These are phyloP conservation scores for Aplocera efformata DNA, from an alignment of 2,888 invertebrate genomes.

Conservation along the genomic window DNA sequence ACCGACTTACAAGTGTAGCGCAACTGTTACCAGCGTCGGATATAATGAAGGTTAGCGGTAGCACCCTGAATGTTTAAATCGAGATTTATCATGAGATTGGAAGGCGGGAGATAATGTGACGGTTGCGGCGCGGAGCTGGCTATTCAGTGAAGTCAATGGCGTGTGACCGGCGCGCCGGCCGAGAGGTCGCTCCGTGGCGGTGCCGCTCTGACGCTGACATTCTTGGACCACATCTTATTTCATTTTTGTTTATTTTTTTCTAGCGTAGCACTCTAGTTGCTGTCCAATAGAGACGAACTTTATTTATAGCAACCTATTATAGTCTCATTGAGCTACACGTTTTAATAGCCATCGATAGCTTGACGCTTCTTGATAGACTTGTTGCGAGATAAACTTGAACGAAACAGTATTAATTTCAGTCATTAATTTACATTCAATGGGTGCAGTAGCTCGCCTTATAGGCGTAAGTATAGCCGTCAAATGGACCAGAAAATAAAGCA, in stretches of 20 bases:
- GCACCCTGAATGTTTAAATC: constrained; percentile 50
- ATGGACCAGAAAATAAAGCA: constrained; percentile 61
- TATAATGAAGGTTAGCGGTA: constrained; percentile 45
- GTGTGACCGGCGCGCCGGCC: constrained; percentile 63
- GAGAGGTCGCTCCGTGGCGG: constrained; percentile 58
- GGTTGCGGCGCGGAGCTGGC: constrained; percentile 52
- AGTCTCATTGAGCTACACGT: constrained; percentile 24
- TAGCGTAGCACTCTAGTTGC: constrained; percentile 39
- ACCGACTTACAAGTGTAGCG: constrained; percentile 20
- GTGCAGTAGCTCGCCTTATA: constrained; percentile 56
- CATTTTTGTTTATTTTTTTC: constrained; percentile 47
- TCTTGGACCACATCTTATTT: constrained; percentile 63
- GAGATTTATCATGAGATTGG: constrained; percentile 54
- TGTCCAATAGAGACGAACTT: constrained; percentile 30
- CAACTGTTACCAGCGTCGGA: constrained; percentile 24
- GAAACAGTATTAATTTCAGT: constrained; percentile 19
- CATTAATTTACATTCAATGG: constrained; percentile 56
- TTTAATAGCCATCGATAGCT: constrained; percentile 7
- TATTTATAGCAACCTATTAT: constrained; percentile 23
- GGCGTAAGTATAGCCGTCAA: constrained; percentile 60
- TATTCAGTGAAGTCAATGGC: constrained; percentile 75
- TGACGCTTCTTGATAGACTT: background rate
- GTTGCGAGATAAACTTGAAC: background rate
- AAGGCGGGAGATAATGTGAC: constrained; percentile 58
- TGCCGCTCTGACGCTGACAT: constrained; percentile 63